Conservation (phyloP, 2,888 invertebrate species). For the Pimpla rufipes region DNA sequence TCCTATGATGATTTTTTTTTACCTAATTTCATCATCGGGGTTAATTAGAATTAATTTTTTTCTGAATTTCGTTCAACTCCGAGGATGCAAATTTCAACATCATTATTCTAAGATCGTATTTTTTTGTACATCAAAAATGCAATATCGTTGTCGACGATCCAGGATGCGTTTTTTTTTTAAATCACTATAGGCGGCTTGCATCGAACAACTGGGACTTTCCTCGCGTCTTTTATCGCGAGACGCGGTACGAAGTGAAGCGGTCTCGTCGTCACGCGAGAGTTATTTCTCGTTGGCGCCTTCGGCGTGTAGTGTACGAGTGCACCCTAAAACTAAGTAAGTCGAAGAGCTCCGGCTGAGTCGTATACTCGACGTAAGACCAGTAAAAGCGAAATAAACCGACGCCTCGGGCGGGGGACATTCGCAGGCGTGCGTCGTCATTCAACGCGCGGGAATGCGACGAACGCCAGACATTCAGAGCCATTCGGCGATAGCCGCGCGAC, state of each 20-base stretch:
- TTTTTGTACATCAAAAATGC: no score
- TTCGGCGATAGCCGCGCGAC: constrained; percentile 23
- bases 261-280: constrained; percentile 14
- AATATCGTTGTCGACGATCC: no score
- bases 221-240: constrained; percentile 34
- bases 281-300: constrained; percentile 6
- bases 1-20: no score
- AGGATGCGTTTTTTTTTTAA: no score
- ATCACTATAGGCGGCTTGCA: no score
- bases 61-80: no score
- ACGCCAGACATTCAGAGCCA: not conserved
- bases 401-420: constrained; percentile 1
- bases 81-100: no score
- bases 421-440: constrained; percentile 29
- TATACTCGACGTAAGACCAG: constrained; percentile 26
- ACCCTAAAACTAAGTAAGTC: constrained; percentile 16
- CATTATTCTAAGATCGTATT: no score
- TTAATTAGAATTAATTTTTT: no score
- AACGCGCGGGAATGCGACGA: constrained; percentile 24
- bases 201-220: constrained; percentile 16
- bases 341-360: constrained; percentile 2
- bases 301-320: not conserved
- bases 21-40: no score
- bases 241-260: constrained; percentile 20
- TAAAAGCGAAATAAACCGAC: constrained; percentile 54